A percentile compares a stretch with the other conserved stretches of the same genome.
These are phyloP conservation scores for Nasonia vitripennis DNA, from an alignment of 1,140 invertebrate genomes.

Conservation along the genomic window DNA sequence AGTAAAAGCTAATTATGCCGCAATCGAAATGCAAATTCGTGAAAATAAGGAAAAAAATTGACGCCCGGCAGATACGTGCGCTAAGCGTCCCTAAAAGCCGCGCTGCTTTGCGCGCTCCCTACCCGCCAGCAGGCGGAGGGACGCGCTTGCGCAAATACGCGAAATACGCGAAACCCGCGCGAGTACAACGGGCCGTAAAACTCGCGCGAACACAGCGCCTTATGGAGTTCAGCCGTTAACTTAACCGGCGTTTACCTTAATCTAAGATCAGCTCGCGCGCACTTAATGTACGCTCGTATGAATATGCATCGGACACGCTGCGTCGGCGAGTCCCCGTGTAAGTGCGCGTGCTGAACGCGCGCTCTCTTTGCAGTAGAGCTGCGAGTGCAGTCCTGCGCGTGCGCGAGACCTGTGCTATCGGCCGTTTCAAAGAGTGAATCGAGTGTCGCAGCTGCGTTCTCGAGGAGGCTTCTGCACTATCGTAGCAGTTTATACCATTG, in stretches of 20 bases:
- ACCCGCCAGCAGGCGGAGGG: neutral
- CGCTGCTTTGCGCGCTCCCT: neutral
- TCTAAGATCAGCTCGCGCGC: constrained; percentile 72
- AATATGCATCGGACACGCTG: constrained; percentile 75
- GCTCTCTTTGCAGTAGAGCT: neutral
- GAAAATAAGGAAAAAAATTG: too few relatives aligned
- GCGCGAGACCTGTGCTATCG: constrained; percentile 27
- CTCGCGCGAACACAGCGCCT: constrained; percentile 56
- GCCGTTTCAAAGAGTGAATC: too few relatives aligned
- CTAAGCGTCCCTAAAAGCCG: neutral
- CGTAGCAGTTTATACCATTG: too few relatives aligned
- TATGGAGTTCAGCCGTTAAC: constrained; percentile 75
- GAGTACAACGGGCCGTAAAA: constrained; percentile 52
- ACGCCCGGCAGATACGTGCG: neutral
- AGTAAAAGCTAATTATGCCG: too few relatives aligned
- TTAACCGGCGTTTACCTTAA: constrained; percentile 77
- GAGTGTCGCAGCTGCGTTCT: too few relatives aligned
- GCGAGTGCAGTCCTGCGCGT: constrained; percentile 49
- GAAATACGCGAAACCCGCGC: constrained; percentile 15
- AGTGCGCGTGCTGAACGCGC: constrained; percentile 44
- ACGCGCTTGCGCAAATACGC: neutral
- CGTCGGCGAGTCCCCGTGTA: constrained; percentile 52
- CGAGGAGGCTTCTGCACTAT: too few relatives aligned
- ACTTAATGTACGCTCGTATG: constrained; percentile 74
- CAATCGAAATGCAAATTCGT: too few relatives aligned